These are phyloP conservation scores for Venustaconcha ellipsiformis DNA, from an alignment of 1,140 invertebrate species.

Conservation along the genomic window DNA sequence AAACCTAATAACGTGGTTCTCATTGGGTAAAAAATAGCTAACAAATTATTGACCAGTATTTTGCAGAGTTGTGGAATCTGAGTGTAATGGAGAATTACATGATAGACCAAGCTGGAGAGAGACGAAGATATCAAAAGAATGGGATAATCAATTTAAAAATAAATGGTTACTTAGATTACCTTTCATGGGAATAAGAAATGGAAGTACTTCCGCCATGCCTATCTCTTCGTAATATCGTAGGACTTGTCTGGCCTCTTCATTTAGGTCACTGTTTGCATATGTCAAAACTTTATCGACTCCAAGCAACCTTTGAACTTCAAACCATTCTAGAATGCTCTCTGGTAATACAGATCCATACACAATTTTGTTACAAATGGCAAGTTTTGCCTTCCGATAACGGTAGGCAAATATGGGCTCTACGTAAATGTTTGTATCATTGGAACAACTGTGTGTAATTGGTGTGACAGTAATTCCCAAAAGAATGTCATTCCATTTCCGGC, in stretches of 20 bases:
- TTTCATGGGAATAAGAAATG: constrained; percentile 15
- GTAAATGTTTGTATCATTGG: no score
- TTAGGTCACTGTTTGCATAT: constrained; percentile 10
- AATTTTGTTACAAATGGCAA: neutral
- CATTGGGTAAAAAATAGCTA: neutral
- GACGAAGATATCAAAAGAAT: no score
- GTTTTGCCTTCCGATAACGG: no score
- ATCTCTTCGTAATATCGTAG: constrained; percentile 16
- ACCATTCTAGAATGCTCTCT: constrained; percentile 27
- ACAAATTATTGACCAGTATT: neutral
- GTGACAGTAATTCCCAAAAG: neutral
- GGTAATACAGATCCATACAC: constrained; percentile 11
- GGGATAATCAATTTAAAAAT: no score
- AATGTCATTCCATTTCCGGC: neutral
- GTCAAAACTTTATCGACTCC: constrained; percentile 19
- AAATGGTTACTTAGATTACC: constrained; percentile 2
- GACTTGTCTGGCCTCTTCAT: constrained; percentile 8
- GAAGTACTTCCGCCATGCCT: constrained; percentile 14
- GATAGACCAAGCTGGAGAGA: no score
- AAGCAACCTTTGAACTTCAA: constrained; percentile 22
- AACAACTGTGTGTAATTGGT: no score
- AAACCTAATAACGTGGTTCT: neutral
- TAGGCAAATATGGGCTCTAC: no score
- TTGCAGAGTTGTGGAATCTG: no score
- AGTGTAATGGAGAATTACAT: no score